Evolutionary conservation across 2,888 invertebrate genomes (phyloP), one percentile per base, ranked within the genome.

Genomic region (Phorcus lineatus): DNA sequence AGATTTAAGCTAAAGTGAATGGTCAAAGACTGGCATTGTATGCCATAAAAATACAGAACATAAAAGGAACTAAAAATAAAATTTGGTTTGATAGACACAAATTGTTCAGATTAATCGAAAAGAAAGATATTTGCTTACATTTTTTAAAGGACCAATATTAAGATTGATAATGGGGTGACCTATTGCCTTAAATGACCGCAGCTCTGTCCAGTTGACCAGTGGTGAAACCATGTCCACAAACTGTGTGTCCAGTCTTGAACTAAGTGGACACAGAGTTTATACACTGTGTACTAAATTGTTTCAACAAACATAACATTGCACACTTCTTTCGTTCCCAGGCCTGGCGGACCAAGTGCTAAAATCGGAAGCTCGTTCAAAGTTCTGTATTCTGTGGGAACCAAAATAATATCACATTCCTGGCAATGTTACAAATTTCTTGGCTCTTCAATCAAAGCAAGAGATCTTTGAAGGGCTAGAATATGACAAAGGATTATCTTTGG

Each of bases 241-340:
- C 19, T 70, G 70, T 70, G 70, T 70, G 36, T 36, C 40, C n/a
- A 16, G 16, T 28, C 62, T 28, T 28, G 28, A 19, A 17, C 17
- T 11, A 19, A 17, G 40, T 40, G 70, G 40, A 40, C 36, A 19
- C 9, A 70, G 40, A 70, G 36, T 31, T 31, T 36, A 36, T 40
- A 40, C 28, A 40, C 40, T 70, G 70, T 70, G 40, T 16, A 40
- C 70, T 36, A 70, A 70, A 70, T 70, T 70, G 70, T 40, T 70
- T 36, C 36, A 0, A 36, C 70, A 70, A 70, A 70, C 19, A 70
- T 31, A 19, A 40, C 40, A 40, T 19, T 17, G 17, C n/a, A 19
- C 31, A 36, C 70, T 70, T 36, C 19, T 19, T 31, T 16, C 70
- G 28, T 70, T 70, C 40, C 70, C 70, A 70, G 70, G 70, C n/a